A percentile compares a stretch with the other conserved stretches of the same genome.
Conservation (phyloP, 2,888 invertebrate species). For the Rhogogaster chlorosoma region DNA sequence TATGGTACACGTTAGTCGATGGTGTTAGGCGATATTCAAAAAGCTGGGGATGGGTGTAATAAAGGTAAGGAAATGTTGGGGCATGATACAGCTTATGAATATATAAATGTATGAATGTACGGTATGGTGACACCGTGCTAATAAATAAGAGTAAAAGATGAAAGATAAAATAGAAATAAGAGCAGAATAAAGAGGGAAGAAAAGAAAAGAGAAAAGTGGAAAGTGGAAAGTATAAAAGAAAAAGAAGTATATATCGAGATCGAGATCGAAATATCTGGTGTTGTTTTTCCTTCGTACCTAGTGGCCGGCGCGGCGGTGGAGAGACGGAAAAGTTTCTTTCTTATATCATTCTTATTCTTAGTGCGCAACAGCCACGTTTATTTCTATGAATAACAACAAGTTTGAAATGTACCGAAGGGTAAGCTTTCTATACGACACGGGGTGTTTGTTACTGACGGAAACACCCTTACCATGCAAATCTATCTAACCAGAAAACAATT, state of each 20-base stretch:
- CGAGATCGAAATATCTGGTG: slow-evolving; percentile 5
- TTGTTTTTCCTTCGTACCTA: slow-evolving; percentile 4
- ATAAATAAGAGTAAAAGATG: neutral
- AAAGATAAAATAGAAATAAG: neutral
- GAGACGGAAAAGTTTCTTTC: slow-evolving; percentile 22
- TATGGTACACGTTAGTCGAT: neutral
- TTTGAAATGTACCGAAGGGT: slow-evolving; percentile 12
- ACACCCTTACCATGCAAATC: slow-evolving; percentile 34
- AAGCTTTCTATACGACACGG: neutral
- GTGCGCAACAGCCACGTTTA: slow-evolving; percentile 6
- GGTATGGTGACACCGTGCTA: neutral
- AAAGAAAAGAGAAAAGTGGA: neutral
- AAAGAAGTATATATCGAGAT: neutral
- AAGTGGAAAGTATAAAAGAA: neutral
- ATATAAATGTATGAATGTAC: neutral
- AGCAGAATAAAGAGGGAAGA: neutral
- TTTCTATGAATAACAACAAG: slow-evolving; percentile 40
- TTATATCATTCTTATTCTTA: slow-evolving; percentile 21
- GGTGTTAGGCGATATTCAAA: neutral
- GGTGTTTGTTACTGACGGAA: slow-evolving; percentile 24
- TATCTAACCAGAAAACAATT: slow-evolving; percentile 28
- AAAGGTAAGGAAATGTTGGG: neutral
- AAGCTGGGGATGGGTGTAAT: neutral
- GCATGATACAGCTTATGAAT: neutral
- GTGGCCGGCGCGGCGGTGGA: neutral